These are phyloP conservation scores for Cyphomyrmex costatus DNA, from an alignment of 1,140 invertebrate species.

Conservation along the genomic window DNA sequence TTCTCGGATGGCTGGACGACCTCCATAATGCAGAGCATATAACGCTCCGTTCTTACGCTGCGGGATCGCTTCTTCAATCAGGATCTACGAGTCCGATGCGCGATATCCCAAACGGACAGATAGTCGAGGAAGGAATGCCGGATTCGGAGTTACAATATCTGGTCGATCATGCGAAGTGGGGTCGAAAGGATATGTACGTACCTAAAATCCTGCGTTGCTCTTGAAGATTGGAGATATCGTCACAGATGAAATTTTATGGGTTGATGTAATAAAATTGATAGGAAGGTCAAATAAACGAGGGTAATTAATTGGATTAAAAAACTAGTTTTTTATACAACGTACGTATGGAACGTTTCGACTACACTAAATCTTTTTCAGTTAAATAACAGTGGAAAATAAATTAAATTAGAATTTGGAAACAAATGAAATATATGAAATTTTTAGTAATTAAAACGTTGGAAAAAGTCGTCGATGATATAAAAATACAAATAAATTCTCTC, in stretches of 20 bases:
- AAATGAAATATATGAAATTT: too few species aligned
- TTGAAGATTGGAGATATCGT: not conserved
- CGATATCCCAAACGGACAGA: not conserved
- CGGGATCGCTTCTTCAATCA: conserved; percentile 24
- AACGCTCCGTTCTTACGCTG: conserved; percentile 21
- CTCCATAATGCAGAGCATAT: conserved; percentile 48
- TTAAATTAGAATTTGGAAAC: too few species aligned
- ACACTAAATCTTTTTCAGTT: too few species aligned
- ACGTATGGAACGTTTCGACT: too few species aligned
- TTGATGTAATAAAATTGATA: too few species aligned
- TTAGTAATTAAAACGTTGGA: too few species aligned
- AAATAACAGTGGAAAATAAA: too few species aligned
- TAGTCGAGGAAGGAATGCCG: not conserved
- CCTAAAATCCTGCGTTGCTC: not conserved
- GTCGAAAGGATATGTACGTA: not conserved
- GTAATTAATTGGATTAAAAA: too few species aligned
- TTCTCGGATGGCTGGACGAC: conserved; percentile 41
- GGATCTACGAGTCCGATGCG: conserved; percentile 22
- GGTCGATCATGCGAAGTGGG: not conserved
- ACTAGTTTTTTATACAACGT: too few species aligned
- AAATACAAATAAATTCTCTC: too few species aligned
- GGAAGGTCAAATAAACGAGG: too few species aligned
- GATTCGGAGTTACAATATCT: conserved; percentile 1
- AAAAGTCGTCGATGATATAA: too few species aligned
- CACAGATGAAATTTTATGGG: not conserved